Base-by-base conservation (phyloP, 2,888 invertebrate species). In the Pollenia labialis region DNA sequence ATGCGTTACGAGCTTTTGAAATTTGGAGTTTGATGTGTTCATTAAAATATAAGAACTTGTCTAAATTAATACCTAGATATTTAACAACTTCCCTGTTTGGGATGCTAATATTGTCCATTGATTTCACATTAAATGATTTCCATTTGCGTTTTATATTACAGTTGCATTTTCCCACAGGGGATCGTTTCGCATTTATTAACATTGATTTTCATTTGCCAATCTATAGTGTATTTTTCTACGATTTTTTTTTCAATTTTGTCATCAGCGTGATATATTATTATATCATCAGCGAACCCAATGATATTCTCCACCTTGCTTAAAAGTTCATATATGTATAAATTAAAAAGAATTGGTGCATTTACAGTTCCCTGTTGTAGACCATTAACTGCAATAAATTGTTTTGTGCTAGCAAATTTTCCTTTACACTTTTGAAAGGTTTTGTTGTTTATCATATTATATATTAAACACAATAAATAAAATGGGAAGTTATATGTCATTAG, bases 161-260 rank as follows among this genome's bases (percentile, higher is more conserved):
- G 16, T 54, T 54, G 16, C 54, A 54, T 18, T 54, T 54, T 54
- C 54, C 54, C 16, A 54, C 18, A n/a, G n/a, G n/a, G n/a, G n/a
- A n/a, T n/a, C 1, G 10, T 1, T n/a, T 54, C 9, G 16, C 3
- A 9, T 23, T 23, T 23, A 23, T 23, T 23, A 23, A 23, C 23
- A n/a, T 54, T 54, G n/a, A 54, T 54, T 54, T 54, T 18, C 16
- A 18, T 54, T 54, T 54, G 7, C 54, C 54, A 16, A 54, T 54
- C 54, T 2, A 16, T 54, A 9, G 54, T 10, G 10, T 54, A 54
- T n/a, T 54, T 54, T 54, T 54, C 54, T 54, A 54, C n/a, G 9
- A 54, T 16, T 18, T 54, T 16, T n/a, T 54, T 54, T 54, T 54
- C 54, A n/a, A 54, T 16, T 54, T 54, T 16, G 54, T 16, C 9